Conservation (phyloP, 2,888 invertebrate species). For the Serripes groenlandicus region DNA sequence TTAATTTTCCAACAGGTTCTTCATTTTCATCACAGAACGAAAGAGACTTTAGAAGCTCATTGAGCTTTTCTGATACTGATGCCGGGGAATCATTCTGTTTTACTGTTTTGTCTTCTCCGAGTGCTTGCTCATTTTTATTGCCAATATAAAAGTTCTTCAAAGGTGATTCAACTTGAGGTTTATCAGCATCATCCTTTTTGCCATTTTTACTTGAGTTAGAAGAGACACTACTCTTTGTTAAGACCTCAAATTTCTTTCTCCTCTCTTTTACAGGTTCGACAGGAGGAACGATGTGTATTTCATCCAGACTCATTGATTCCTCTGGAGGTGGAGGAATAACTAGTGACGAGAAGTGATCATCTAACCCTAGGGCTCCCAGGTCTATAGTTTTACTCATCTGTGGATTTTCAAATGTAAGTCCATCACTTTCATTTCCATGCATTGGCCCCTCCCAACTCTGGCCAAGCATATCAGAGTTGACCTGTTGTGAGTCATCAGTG, state of each 20-base stretch:
- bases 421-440: slow-evolving; percentile 29
- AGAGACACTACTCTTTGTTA: background rate
- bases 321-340: slow-evolving; percentile 82
- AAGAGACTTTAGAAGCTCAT: slow-evolving; percentile 77
- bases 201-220: background rate
- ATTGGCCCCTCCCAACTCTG: slow-evolving; percentile 61
- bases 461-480: slow-evolving; percentile 36
- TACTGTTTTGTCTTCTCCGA: background rate
- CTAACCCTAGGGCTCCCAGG: slow-evolving; percentile 58
- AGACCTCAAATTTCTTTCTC: slow-evolving; percentile 61
- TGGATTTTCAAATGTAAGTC: slow-evolving; percentile 51
- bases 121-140: background rate
- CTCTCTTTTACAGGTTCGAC: slow-evolving; percentile 67
- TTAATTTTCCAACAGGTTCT: slow-evolving; percentile 62
- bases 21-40: slow-evolving; percentile 65
- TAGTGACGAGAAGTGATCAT: slow-evolving; percentile 78
- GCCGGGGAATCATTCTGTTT: slow-evolving; percentile 73
- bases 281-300: slow-evolving; percentile 79
- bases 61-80: slow-evolving; percentile 80
- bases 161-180: background rate
- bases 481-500: background rate
- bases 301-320: slow-evolving; percentile 66
- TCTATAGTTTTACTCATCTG: slow-evolving; percentile 60
- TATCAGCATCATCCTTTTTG: background rate
- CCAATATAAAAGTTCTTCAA: background rate